Percentiles rank a stretch among this genome's conserved stretches.
These are phyloP conservation scores for Sardina pilchardus DNA, from an alignment of 2,113 vertebrate genomes.

Conservation along the genomic window DNA sequence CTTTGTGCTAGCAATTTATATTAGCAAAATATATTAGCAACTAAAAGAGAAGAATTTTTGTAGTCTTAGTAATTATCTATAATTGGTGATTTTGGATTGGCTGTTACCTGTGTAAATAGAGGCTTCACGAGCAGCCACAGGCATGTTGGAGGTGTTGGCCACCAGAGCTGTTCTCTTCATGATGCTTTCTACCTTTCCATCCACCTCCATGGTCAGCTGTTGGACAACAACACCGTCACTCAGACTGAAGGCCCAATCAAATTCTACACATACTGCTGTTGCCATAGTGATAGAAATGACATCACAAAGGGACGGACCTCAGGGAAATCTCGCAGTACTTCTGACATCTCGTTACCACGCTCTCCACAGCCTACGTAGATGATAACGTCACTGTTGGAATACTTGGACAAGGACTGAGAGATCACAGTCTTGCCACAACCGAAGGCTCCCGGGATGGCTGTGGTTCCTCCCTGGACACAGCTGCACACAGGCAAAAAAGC, in stretches of 20 bases:
- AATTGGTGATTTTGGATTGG: not conserved
- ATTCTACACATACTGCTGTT: not conserved
- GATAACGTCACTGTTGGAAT: conserved; percentile 97
- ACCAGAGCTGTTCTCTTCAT: conserved; percentile 99
- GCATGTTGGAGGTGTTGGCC: conserved; percentile 99
- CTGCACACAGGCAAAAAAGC: conserved; percentile 56
- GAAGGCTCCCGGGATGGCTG: conserved; percentile 95
- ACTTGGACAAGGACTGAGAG: conserved; percentile 96
- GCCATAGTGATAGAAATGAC: not conserved
- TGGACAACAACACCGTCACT: conserved; percentile 49
- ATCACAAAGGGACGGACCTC: conserved; percentile 77
- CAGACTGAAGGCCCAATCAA: not conserved
- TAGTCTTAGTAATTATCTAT: not conserved
- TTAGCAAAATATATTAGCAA: no score
- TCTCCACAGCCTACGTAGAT: conserved; percentile 97
- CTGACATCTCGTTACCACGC: conserved; percentile 98
- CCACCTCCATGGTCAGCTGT: conserved; percentile 97
- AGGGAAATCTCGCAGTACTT: conserved; percentile 96
- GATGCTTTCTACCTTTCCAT: conserved; percentile 93
- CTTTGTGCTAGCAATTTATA: no score
- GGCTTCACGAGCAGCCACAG: conserved; percentile 96
- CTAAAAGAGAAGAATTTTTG: no score
- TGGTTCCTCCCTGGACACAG: conserved; percentile 98
- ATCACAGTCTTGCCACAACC: conserved; percentile 98
- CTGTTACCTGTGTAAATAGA: conserved; percentile 94